Conservation (phyloP, 2,888 invertebrate species). For the Epinotia nisella region DNA sequence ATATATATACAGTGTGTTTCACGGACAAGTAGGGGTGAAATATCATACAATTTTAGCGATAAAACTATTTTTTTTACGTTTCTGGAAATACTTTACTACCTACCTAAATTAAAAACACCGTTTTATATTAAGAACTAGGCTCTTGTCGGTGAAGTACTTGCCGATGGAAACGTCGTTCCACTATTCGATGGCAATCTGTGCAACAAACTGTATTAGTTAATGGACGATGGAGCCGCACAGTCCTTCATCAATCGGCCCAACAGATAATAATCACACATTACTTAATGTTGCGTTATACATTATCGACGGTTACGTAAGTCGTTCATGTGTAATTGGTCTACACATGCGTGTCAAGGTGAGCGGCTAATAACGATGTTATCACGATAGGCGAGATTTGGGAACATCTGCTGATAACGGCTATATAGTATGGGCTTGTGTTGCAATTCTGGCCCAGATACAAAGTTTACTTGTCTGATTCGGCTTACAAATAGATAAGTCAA, state of each 20-base stretch:
- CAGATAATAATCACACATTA: conserved; percentile 17
- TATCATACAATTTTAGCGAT: no score
- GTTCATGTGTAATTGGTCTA: conserved; percentile 20
- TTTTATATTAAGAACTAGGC: no score
- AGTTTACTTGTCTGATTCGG: not conserved
- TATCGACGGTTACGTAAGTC: conserved; percentile 30
- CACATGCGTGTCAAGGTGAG: conserved; percentile 35
- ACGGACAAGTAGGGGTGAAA: no score
- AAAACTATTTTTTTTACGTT: no score
- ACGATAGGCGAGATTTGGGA: conserved; percentile 19
- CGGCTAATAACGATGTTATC: conserved; percentile 20
- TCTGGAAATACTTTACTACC: no score
- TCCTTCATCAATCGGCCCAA: conserved; percentile 6
- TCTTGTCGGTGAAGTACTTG: no score
- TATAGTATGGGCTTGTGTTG: conserved; percentile 5
- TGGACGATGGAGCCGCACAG: not conserved
- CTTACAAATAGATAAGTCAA: not conserved
- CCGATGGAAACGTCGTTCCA: no score
- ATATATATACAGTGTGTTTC: no score
- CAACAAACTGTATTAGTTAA: no score
- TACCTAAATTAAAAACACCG: no score
- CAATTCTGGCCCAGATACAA: conserved; percentile 8
- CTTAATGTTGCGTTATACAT: conserved; percentile 28
- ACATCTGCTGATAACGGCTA: conserved; percentile 25
- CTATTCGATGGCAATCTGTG: no score